These are phyloP conservation scores for Chloromyia formosa DNA, from an alignment of 2,888 invertebrate genomes.

Conservation along the genomic window DNA sequence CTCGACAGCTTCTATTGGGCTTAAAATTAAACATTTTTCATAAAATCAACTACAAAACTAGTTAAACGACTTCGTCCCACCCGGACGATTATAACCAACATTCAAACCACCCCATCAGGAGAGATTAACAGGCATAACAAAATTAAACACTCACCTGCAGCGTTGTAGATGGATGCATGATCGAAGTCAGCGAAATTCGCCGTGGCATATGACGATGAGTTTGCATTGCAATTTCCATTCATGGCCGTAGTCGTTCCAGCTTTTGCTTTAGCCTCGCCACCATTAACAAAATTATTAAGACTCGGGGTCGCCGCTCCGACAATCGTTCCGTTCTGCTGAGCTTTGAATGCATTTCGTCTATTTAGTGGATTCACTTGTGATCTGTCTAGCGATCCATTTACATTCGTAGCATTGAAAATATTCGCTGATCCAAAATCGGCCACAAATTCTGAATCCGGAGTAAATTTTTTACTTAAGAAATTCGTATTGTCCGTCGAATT, in stretches of 20 bases:
- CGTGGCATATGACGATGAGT: slow-evolving; percentile 53
- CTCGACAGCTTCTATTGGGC: too few species aligned
- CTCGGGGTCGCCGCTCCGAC: slow-evolving; percentile 4
- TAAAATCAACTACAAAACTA: too few species aligned
- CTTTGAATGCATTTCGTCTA: slow-evolving; percentile 45
- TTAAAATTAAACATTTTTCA: too few species aligned
- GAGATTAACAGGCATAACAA: background rate
- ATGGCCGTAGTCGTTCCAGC: slow-evolving; percentile 41
- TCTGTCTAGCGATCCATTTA: slow-evolving; percentile 12
- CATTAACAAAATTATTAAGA: slow-evolving; percentile 42
- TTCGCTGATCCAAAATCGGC: slow-evolving; percentile 78
- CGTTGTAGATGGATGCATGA: slow-evolving; percentile 74
- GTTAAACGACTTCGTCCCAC: too few species aligned
- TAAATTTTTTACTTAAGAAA: slow-evolving; percentile 55
- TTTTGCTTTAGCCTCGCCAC: slow-evolving; percentile 32
- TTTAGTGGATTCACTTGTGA: slow-evolving; percentile 38
- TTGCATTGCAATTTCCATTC: slow-evolving; percentile 33
- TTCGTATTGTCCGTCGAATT: slow-evolving; percentile 27
- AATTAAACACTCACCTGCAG: slow-evolving; percentile 62
- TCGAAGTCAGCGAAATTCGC: slow-evolving; percentile 77
- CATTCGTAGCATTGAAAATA: slow-evolving; percentile 71
- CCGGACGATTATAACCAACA: too few species aligned
- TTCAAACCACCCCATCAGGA: too few species aligned
- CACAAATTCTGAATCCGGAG: slow-evolving; percentile 68
- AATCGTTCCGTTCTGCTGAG: slow-evolving; percentile 34